Base-by-base conservation (phyloP, 2,888 invertebrate genomes). In the Aphrophora alni region DNA sequence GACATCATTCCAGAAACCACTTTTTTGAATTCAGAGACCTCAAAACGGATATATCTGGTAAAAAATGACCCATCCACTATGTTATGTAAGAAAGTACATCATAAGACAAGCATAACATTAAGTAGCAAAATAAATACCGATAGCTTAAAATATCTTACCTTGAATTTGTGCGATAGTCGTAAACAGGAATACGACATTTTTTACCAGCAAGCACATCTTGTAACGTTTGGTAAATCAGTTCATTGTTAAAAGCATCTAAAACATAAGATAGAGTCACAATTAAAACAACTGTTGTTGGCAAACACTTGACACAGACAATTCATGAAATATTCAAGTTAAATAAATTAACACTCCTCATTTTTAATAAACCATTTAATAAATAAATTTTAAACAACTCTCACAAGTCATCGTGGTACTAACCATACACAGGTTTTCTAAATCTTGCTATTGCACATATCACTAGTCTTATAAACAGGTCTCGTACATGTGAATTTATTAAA, bases 81-180 rank as follows among this genome's bases (percentile, higher is more conserved):
- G n/a, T n/a, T n/a, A n/a, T n/a, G n/a, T n/a, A n/a, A n/a, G n/a
- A n/a, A n/a, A n/a, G n/a, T n/a, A n/a, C n/a, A n/a, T n/a, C n/a
- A n/a, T n/a, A n/a, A n/a, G n/a, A n/a, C n/a, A n/a, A n/a, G n/a
- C n/a, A n/a, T n/a, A n/a, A n/a, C n/a, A n/a, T n/a, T n/a, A n/a
- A n/a, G n/a, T n/a, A n/a, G n/a, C n/a, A n/a, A n/a, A n/a, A n/a
- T n/a, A n/a, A n/a, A n/a, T n/a, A n/a, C n/a, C n/a, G n/a, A n/a
- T n/a, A n/a, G n/a, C 44, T 44, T 44, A 14, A 14, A 44, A 14
- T 44, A 17, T n/a, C 91, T 90, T 89, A 97, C 97, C 96, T 92
- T 83, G 96, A 93, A 89, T 98, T 97, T 71, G 94, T 93, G 85
- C 94, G 94, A 87, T 97, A 98, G 88, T 99, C 98, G 89, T 99